phyloP scores from a whole-genome alignment of 1,140 invertebrate genomes.

The Idris sp. region DNA sequence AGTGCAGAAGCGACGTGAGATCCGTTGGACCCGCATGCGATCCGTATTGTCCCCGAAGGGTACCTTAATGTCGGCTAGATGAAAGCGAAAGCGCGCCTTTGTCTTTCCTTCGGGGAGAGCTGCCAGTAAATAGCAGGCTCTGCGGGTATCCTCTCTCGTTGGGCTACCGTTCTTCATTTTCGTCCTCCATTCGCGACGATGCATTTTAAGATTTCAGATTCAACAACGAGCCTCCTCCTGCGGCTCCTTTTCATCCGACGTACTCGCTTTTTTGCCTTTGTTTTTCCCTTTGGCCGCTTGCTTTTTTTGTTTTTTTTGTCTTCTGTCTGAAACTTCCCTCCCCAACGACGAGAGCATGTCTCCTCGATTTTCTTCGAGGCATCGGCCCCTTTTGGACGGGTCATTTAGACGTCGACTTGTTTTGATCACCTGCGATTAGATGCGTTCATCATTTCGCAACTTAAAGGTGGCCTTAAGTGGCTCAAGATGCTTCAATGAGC shows the following conservation, averaged over 20 bases:
- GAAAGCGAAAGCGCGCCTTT: constrained; percentile 70
- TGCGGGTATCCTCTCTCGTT: constrained; percentile 67
- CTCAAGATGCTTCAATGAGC: too few species aligned
- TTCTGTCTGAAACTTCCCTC: constrained; percentile 11
- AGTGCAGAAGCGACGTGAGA: constrained; percentile 70
- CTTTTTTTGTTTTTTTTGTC: constrained; percentile 41
- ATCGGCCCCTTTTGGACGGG: constrained; percentile 22
- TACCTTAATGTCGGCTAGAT: constrained; percentile 74
- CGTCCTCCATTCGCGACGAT: constrained; percentile 63
- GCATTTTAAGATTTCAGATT: constrained; percentile 65
- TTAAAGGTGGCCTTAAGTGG: background rate
- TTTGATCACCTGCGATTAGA: constrained; percentile 33
- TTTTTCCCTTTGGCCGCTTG: constrained; percentile 8
- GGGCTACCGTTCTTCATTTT: constrained; percentile 65
- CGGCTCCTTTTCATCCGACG: constrained; percentile 54
- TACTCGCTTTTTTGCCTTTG: constrained; percentile 29
- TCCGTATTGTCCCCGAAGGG: constrained; percentile 69
- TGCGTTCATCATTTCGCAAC: constrained; percentile 19
- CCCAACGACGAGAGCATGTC: constrained; percentile 26
- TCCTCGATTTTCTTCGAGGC: constrained; percentile 43
- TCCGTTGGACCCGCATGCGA: constrained; percentile 74
- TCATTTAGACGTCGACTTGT: constrained; percentile 40
- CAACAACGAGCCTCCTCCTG: constrained; percentile 59
- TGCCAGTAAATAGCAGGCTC: constrained; percentile 64
- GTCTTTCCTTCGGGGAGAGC: constrained; percentile 65